Percentiles rank a stretch among this genome's conserved stretches.
Conservation (phyloP, 2,113 vertebrate genomes). For the Solea solea region DNA sequence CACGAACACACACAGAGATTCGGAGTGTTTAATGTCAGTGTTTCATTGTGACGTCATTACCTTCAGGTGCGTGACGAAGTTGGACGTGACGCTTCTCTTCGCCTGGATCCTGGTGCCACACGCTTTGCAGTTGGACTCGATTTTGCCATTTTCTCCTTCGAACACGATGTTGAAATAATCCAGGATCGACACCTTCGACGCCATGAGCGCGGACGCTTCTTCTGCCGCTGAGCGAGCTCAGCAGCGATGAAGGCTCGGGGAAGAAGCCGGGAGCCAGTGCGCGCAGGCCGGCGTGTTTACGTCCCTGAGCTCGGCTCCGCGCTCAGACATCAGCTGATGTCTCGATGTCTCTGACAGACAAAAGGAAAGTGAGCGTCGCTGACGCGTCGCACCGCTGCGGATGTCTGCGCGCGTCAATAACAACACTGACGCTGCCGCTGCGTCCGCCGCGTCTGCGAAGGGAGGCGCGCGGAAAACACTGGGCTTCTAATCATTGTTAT, state of each 20-base stretch:
- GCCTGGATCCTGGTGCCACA: conserved; percentile 85
- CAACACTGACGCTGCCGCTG: conserved; percentile 21
- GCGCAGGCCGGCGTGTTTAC: conserved; percentile 70
- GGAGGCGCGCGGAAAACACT: no score
- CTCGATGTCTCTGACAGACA: conserved; percentile 41
- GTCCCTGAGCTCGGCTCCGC: conserved; percentile 9
- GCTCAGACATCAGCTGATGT: conserved; percentile 32
- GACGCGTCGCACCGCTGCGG: conserved; percentile 48
- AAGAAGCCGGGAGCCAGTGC: conserved; percentile 12
- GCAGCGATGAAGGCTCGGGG: neutral
- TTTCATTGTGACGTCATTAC: conserved; percentile 62
- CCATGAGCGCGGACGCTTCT: conserved; percentile 73
- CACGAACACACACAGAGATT: neutral
- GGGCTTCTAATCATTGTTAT: no score
- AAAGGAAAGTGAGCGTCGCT: conserved; percentile 31
- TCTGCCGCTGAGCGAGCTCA: conserved; percentile 58
- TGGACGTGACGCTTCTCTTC: conserved; percentile 84
- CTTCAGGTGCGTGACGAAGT: conserved; percentile 87
- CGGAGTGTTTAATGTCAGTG: neutral
- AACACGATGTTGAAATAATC: conserved; percentile 87
- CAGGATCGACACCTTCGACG: conserved; percentile 85
- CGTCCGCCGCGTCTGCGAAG: conserved; percentile 47
- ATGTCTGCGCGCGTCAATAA: conserved; percentile 50
- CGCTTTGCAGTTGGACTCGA: conserved; percentile 85
- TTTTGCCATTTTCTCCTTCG: conserved; percentile 86